These are phyloP conservation scores for Oscheius sp. DNA, from an alignment of 2,888 invertebrate species.

Conservation along the genomic window DNA sequence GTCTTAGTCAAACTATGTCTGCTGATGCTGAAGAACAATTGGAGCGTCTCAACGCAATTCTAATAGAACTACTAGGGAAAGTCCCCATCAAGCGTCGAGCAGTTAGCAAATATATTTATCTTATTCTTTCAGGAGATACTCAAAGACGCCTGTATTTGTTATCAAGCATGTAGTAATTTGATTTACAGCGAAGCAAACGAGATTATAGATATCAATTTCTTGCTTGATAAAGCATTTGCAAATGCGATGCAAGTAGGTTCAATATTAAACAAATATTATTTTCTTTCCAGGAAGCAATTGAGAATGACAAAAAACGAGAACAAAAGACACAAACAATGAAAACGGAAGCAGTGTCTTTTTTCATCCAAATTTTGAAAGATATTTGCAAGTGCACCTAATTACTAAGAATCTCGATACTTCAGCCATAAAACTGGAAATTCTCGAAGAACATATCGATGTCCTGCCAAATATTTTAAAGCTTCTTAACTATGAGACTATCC, in stretches of 20 bases:
- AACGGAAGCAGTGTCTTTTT: not conserved
- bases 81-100: not conserved
- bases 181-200: not conserved
- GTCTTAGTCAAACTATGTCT: no score
- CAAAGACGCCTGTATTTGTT: not conserved
- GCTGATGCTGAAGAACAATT: no score
- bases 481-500: not conserved
- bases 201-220: not conserved
- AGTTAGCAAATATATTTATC: not conserved
- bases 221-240: not conserved
- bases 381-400: not conserved
- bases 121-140: not conserved
- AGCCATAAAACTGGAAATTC: constrained; percentile 4
- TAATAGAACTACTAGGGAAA: not conserved
- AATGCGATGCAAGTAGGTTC: not conserved
- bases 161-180: not conserved
- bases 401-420: not conserved
- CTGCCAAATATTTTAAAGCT: not conserved
- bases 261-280: not conserved
- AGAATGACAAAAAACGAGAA: not conserved
- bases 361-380: not conserved
- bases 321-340: not conserved
- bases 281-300: constrained; percentile 15
- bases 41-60: not conserved
- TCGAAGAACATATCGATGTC: not conserved